phyloP scores from a whole-genome alignment of 2,888 invertebrate genomes.

The Eupithecia subfuscata region DNA sequence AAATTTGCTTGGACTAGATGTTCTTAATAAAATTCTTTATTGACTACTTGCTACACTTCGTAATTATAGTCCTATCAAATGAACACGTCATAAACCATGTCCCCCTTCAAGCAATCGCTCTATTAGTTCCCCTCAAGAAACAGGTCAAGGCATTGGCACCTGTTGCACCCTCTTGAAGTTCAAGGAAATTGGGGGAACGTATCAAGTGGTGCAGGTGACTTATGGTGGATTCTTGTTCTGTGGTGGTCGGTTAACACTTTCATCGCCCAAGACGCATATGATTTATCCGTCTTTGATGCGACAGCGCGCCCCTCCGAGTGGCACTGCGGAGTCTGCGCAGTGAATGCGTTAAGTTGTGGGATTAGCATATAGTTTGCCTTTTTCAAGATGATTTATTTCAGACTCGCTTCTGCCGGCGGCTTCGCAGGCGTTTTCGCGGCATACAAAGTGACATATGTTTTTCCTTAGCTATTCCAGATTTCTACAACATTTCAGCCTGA shows the following conservation, averaged over 20 bases:
- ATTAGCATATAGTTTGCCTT: neutral
- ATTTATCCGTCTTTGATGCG: too few relatives aligned
- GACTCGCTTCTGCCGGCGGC: neutral
- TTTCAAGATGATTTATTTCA: neutral
- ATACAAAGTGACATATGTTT: neutral
- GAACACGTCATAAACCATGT: conserved; percentile 4
- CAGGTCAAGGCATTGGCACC: conserved; percentile 73
- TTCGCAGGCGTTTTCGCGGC: neutral
- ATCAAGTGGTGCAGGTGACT: conserved; percentile 51
- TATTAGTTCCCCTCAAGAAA: conserved; percentile 71
- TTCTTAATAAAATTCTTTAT: neutral
- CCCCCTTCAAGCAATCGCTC: conserved; percentile 15
- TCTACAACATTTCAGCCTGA: too few relatives aligned
- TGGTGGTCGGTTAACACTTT: neutral
- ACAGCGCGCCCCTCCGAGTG: too few relatives aligned
- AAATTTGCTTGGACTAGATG: neutral
- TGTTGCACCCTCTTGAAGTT: conserved; percentile 66
- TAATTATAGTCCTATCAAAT: conserved; percentile 7
- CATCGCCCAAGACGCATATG: neutral
- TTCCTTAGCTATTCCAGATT: too few relatives aligned
- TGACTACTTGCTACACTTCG: neutral
- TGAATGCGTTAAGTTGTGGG: neutral
- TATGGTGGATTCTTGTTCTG: conserved; percentile 41
- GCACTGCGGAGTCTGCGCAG: too few relatives aligned
- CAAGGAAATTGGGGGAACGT: conserved; percentile 64